phyloP scores from a whole-genome alignment of 2,888 invertebrate species.

The Drosophila maculinotata region DNA sequence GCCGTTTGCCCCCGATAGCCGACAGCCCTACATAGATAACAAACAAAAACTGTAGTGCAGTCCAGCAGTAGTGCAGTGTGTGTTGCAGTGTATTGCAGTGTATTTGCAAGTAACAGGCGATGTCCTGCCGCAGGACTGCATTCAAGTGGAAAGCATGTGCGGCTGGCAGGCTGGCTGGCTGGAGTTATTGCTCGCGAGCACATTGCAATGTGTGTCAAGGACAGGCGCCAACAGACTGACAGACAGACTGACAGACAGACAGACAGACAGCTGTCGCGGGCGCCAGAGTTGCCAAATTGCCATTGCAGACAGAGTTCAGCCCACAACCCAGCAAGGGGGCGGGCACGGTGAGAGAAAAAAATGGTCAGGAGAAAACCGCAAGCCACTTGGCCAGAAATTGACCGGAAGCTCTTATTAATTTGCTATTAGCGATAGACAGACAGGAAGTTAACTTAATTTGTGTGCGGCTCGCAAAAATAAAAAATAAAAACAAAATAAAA shows the following conservation, averaged over 20 bases:
- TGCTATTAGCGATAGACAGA: slow-evolving; percentile 82
- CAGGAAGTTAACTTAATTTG: slow-evolving; percentile 84
- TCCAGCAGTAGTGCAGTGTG: neutral
- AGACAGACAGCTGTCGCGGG: slow-evolving; percentile 52
- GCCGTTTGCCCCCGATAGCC: slow-evolving; percentile 57
- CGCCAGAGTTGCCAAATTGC: slow-evolving; percentile 11
- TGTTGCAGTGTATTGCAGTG: slow-evolving; percentile 30
- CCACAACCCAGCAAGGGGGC: slow-evolving; percentile 16
- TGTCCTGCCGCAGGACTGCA: slow-evolving; percentile 38
- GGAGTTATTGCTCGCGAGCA: too few relatives aligned
- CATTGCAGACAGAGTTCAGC: slow-evolving; percentile 15
- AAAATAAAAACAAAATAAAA: slow-evolving; percentile 18
- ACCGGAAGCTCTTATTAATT: slow-evolving; percentile 84
- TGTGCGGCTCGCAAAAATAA: slow-evolving; percentile 63
- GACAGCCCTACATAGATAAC: slow-evolving; percentile 80
- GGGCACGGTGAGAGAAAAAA: slow-evolving; percentile 13
- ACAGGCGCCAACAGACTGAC: slow-evolving; percentile 65
- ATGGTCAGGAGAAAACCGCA: slow-evolving; percentile 59
- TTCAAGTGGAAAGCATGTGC: slow-evolving; percentile 60
- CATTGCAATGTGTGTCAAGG: slow-evolving; percentile 72
- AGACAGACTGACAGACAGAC: neutral
- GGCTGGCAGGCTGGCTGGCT: too few relatives aligned
- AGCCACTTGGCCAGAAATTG: slow-evolving; percentile 64
- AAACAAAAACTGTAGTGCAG: slow-evolving; percentile 33
- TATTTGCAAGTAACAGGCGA: slow-evolving; percentile 22